phyloP scores from a whole-genome alignment of 2,113 vertebrate genomes.

The Antechinus stuartii region DNA sequence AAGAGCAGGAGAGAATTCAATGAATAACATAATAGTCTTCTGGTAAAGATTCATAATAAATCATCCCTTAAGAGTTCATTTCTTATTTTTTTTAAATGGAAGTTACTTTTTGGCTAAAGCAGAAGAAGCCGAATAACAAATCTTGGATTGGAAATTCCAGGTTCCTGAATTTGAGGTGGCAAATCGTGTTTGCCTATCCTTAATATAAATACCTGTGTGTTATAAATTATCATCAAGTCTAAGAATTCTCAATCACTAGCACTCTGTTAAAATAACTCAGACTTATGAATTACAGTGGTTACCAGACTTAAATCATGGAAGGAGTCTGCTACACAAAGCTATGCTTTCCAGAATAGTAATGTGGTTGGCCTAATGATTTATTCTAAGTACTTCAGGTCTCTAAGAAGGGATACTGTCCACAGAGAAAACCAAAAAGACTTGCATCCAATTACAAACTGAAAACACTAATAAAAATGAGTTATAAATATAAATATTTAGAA shows the following conservation, averaged over 20 bases:
- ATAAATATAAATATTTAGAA: slow-evolving; percentile 46
- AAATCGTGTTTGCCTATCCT: slow-evolving; percentile 21
- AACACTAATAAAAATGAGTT: not conserved
- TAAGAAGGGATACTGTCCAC: slow-evolving; percentile 5
- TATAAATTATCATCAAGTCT: slow-evolving; percentile 41
- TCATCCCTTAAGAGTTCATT: not conserved
- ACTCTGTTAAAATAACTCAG: slow-evolving; percentile 45
- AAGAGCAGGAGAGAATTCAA: not conserved
- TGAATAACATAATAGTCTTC: not conserved
- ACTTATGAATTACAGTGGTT: slow-evolving; percentile 54
- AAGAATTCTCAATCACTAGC: slow-evolving; percentile 40
- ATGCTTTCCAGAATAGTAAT: slow-evolving; percentile 45
- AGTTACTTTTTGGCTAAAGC: not conserved
- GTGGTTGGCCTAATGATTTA: slow-evolving; percentile 1
- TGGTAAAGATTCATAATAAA: slow-evolving; percentile 16
- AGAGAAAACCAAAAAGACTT: slow-evolving; percentile 39
- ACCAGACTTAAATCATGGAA: slow-evolving; percentile 33
- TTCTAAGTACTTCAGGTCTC: slow-evolving; percentile 1
- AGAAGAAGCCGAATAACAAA: not conserved
- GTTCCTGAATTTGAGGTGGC: slow-evolving; percentile 6
- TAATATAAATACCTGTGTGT: slow-evolving; percentile 46
- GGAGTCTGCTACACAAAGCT: slow-evolving; percentile 39
- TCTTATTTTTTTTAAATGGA: not conserved
- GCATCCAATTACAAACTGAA: slow-evolving; percentile 19
- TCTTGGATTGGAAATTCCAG: slow-evolving; percentile 27